Evolutionary conservation across 2,888 invertebrate genomes (phyloP).

Genomic region (Pemphredon lugubris): DNA sequence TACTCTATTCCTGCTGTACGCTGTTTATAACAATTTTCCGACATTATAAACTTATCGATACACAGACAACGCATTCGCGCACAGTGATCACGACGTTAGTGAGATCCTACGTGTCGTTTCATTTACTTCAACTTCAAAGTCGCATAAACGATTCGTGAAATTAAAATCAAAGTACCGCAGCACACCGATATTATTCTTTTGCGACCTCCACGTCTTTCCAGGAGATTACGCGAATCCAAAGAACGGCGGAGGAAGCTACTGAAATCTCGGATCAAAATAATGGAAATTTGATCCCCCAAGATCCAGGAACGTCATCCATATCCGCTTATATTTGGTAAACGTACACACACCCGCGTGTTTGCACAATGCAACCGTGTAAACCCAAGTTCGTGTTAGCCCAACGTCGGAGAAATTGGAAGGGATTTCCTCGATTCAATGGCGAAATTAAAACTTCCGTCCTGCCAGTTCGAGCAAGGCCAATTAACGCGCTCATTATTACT

Average conservation of each 20-base stretch:
- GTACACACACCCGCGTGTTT: slow-evolving; percentile 12
- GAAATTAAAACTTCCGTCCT: neutral
- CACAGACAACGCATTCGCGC: too few relatives aligned
- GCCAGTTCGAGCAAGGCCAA: neutral
- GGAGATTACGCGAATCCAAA: slow-evolving; percentile 8
- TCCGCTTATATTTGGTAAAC: slow-evolving; percentile 31
- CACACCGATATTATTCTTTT: neutral
- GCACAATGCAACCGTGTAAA: slow-evolving; percentile 11
- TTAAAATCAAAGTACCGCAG: neutral
- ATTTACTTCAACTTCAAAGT: too few relatives aligned
- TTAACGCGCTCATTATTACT: neutral
- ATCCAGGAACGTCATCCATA: neutral
- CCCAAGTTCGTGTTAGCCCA: slow-evolving; percentile 9
- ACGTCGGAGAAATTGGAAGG: slow-evolving; percentile 6
- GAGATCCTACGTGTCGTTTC: neutral
- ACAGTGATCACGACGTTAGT: neutral
- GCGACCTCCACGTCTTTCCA: neutral
- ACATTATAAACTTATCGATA: too few relatives aligned
- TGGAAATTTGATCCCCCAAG: slow-evolving; percentile 42
- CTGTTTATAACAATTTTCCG: too few relatives aligned
- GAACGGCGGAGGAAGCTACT: slow-evolving; percentile 13
- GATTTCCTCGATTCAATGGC: neutral
- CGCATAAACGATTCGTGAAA: slow-evolving; percentile 2
- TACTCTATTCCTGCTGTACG: too few relatives aligned
- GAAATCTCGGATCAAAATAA: slow-evolving; percentile 37